Evolutionary conservation across 2,797 vertebrate genomes (phyloP), one percentile per base, ranked within the genome.

Genomic region (Poeciliopsis turneri): DNA sequence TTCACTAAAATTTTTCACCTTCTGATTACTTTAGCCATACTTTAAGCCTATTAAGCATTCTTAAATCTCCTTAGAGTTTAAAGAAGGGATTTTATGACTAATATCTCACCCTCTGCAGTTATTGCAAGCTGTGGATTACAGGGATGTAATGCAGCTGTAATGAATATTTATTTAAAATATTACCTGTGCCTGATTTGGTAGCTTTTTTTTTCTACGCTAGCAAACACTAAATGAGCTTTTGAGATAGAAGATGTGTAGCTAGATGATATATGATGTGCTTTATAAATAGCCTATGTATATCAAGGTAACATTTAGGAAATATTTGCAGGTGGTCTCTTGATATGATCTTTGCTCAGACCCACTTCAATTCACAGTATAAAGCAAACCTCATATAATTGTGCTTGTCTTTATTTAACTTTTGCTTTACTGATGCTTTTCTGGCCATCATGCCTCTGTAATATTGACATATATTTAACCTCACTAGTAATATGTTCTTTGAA

Each of bases 81-180:
- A 47, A 87, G 59, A 73, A 72, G 74, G 43, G 78, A 88, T 88
- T 90, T 55, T 41, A 3, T 69, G 41, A 76, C 47, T 74, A 76
- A 79, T 80, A 25, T 51, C 47, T 71, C 28, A n/a, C 39, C n/a
- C 46, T 49, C 53, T 81, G n/a, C 28, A 49, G 47, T 33, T 74
- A 33, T 53, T 57, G 49, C 30, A 77, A 55, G 51, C 49, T 47
- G 10, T 43, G 43, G 33, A 74, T 74, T 57, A 70, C n/a, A 57
- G 49, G 13, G 4, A 28, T 71, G 20, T 74, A 55, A 75, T 72
- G 9, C 46, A 82, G 5, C 39, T 64, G 16, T 72, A 55, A 73
- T 72, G 9, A 53, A 80, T 76, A 57, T 23, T 45, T 39, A 20
- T 49, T 57, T 30, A 57, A 74, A 53, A 72, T 36, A 28, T 20